Evolutionary conservation across 2,113 vertebrate genomes (phyloP), one percentile per base, ranked within the genome.

Genomic region (Zootoca vivipara): DNA sequence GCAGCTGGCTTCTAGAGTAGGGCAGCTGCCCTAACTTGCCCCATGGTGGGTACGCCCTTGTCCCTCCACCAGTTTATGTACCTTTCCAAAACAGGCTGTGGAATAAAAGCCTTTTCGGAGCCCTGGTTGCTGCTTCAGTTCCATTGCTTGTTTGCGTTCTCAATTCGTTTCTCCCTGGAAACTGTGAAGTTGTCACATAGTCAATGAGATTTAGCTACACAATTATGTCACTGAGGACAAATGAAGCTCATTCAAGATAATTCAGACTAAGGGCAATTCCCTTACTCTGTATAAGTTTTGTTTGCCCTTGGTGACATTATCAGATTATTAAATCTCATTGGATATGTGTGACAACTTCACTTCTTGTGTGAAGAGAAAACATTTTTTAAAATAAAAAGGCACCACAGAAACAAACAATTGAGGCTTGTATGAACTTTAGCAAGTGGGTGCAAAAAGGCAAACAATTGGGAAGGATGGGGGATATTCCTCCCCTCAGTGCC

Each of bases 221-320:
- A 18, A 86, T 79, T 12, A 86, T 78, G 35, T 69, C 40, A 86
- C 40, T 24, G 28, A 26, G 30, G 26, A 42, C 77, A 78, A 65
- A 85, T 42, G 13, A 85, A 84, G 74, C 28, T 73, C 7, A 67
- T 79, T 79, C 78, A 85, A 84, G 74, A 16, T 73, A 26, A 67
- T 79, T 79, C 78, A 79, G 46, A 79, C 10, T 28, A 69, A 69
- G 16, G 64, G 12, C 38, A 83, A 83, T 40, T 82, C 12, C 33
- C 56, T 64, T 40, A 65, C 22, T 5, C n/a, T 35, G 3, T 8
- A 40, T 82, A 67, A 67, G 20, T 22, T 82, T 82, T 33, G 40
- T 28, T 84, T 24, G 65, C 69, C 10, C 6, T 83, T 5, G 33
- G 30, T 46, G 20, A 84, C 82, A 28, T 52, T 56, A 52, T 72